Evolutionary conservation across 2,113 vertebrate genomes (phyloP).

Genomic region (Poeciliopsis occidentalis): DNA sequence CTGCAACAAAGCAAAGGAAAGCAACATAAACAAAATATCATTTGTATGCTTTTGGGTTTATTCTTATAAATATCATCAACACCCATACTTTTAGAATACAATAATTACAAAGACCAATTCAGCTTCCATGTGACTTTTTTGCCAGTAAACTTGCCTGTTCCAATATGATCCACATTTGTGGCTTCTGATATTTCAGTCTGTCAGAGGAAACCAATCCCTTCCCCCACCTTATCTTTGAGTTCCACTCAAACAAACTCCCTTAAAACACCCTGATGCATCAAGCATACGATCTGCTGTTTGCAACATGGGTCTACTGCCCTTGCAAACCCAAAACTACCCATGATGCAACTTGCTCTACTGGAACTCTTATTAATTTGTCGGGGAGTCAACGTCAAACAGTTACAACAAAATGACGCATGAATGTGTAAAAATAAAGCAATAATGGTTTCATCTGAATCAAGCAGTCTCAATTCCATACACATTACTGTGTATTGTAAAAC

Average conservation of each 20-base stretch:
- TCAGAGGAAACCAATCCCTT: constrained; percentile 8
- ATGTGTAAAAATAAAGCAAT: no score
- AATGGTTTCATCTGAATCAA: not conserved
- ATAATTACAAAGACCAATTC: not conserved
- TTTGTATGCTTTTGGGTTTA: not conserved
- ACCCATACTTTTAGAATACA: not conserved
- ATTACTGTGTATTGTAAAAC: not conserved
- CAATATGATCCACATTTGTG: constrained; percentile 9
- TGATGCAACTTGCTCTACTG: not conserved
- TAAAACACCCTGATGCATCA: constrained; percentile 8
- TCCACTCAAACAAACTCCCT: constrained; percentile 48
- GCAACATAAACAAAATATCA: not conserved
- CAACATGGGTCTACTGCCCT: not conserved
- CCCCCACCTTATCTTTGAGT: constrained; percentile 50
- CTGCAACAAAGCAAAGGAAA: constrained; percentile 67
- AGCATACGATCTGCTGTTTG: not conserved
- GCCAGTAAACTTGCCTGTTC: not conserved
- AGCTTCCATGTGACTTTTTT: not conserved
- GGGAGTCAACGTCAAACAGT: not conserved
- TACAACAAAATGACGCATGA: not conserved
- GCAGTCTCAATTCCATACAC: not conserved
- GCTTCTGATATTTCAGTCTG: constrained; percentile 12
- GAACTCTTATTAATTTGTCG: not conserved
- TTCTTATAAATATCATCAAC: not conserved
- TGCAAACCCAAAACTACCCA: not conserved